Conservation (phyloP, 1,140 invertebrate genomes). For the Stegodyphus dumicola region DNA sequence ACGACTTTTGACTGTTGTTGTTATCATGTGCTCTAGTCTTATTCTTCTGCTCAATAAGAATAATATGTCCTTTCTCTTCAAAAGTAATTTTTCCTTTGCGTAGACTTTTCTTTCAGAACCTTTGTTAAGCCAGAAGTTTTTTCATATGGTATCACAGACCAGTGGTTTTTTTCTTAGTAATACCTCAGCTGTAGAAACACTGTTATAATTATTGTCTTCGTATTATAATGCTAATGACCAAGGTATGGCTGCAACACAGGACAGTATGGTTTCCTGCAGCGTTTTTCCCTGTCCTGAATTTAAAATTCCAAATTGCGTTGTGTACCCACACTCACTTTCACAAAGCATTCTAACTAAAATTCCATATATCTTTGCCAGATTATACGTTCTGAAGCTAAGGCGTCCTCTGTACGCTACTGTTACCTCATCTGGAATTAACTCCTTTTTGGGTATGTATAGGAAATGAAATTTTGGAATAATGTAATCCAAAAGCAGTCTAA, state of each 20-base stretch:
- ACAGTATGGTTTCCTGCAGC: not conserved
- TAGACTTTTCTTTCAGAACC: not conserved
- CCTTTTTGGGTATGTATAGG: conserved; percentile 16
- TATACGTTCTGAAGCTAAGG: not conserved
- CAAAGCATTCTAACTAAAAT: conserved; percentile 25
- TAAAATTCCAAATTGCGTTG: conserved; percentile 10
- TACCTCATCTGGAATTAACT: conserved; percentile 13
- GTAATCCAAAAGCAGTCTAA: conserved; percentile 13
- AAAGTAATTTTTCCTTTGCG: not conserved
- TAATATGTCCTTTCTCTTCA: not conserved
- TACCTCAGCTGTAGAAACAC: not conserved
- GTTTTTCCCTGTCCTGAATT: conserved; percentile 4
- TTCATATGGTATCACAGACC: not conserved
- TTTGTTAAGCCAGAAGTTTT: conserved; percentile 1
- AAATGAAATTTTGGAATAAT: conserved; percentile 16
- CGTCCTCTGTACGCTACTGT: conserved; percentile 11
- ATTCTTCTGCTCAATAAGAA: not conserved
- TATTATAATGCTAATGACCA: not conserved
- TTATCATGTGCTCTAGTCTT: not conserved
- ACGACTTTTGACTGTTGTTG: too few relatives aligned
- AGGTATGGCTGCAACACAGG: not conserved
- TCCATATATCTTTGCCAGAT: not conserved
- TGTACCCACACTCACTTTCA: conserved; percentile 19
- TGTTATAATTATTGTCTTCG: conserved; percentile 10
- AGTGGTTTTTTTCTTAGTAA: not conserved